A percentile compares a stretch with the other conserved stretches of the same genome.
Evolutionary conservation across 2,113 vertebrate species (phyloP).

Genomic region (Amblyopsis rosae): DNA sequence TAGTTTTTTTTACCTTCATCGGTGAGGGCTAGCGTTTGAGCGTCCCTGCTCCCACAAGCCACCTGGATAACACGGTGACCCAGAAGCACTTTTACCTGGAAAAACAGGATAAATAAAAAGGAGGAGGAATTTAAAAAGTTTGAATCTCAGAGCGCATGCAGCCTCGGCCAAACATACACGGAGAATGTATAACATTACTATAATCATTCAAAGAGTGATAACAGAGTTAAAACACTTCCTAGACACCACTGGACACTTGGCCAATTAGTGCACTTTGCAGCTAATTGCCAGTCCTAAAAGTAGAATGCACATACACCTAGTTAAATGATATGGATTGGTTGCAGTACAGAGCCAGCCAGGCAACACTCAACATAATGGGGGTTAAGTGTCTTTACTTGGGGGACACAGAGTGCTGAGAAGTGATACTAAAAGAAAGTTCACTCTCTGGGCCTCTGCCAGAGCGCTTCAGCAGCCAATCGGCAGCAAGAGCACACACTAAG

Average conservation of each 20-base stretch:
- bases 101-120: not conserved
- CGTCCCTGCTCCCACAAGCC: slow-evolving; percentile 96
- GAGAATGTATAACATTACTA: not conserved
- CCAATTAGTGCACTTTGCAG: not conserved
- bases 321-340: not conserved
- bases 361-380: not conserved
- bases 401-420: not conserved
- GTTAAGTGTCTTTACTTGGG: slow-evolving; percentile 1
- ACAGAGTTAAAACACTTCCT: too few species aligned
- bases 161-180: not conserved
- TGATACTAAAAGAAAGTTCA: not conserved
- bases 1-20: slow-evolving; percentile 85
- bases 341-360: not conserved
- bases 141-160: not conserved
- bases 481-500: too few species aligned
- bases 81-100: slow-evolving; percentile 94
- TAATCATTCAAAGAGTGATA: not conserved
- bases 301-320: not conserved
- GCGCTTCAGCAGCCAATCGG: too few species aligned
- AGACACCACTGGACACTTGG: too few species aligned
- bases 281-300: not conserved
- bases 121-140: not conserved
- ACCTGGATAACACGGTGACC: slow-evolving; percentile 96
- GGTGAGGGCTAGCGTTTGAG: slow-evolving; percentile 94
- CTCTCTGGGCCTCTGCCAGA: too few species aligned